Base-by-base conservation (phyloP, 2,113 vertebrate species). In the Spilogale gracilis region DNA sequence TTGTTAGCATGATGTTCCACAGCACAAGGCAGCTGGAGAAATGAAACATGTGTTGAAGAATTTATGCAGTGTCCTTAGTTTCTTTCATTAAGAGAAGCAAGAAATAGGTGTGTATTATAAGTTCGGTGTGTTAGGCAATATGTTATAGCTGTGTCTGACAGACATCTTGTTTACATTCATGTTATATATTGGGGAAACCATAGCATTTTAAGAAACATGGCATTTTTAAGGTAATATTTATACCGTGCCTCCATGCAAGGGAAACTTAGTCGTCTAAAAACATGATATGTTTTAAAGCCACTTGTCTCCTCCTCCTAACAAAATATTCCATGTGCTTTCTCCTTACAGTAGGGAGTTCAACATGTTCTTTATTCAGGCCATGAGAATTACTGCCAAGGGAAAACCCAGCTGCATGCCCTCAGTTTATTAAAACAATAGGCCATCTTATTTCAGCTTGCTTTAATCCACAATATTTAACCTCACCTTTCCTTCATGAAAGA, bases 1-100 rank as follows among this genome's bases (percentile, higher is more conserved):
- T 99, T 97, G 98, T 99, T 99, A 99, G 97, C 92, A n/a, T 99
- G 99, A 99, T 97, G 98, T 98, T 99, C 98, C 97, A 96, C 99
- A 99, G 99, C 91, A 87, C 98, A 97, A 95, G 98, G 98, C 98
- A 98, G 98, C 97, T 98, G 97, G 97, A 98, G 98, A 98, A 98
- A 98, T 96, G 98, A 98, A 98, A 98, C 99, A 98, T 98, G 97
- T 98, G 98, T 97, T 98, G 92, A 98, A 98, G 98, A 99, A 99
- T 99, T 99, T 99, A 99, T 98, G 98, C 98, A 98, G 98, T 98
- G 99, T 98, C 99, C 98, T 98, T 98, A 97, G 94, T 97, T 98
- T 97, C 98, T 99, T 99, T 99, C 99, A 99, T 99, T 99, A 99
- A 96, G 98, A 94, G 98, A 96, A 97, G 98, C 96, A 97, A 98